Percentiles rank a stretch among this genome's conserved stretches.
Conservation (phyloP, 2,797 vertebrate genomes). For the Cynodonichthys magdalenae region DNA sequence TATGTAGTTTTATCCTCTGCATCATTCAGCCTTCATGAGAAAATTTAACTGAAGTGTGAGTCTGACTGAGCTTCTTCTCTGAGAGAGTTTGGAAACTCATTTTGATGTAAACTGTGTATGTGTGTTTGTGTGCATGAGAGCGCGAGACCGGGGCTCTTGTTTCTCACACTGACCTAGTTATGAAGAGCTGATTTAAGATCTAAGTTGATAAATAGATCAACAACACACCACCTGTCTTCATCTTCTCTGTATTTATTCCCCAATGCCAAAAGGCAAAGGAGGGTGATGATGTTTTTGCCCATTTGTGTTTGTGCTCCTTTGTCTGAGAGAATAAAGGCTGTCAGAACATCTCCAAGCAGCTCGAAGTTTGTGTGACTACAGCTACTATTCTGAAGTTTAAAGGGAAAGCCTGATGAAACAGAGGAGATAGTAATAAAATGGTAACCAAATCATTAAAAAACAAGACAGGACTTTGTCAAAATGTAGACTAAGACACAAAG, state of each 20-base stretch:
- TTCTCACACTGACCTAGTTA: slow-evolving; percentile 69
- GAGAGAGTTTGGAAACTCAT: slow-evolving; percentile 23
- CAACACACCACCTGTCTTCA: slow-evolving; percentile 19
- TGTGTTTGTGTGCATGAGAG: slow-evolving; percentile 16
- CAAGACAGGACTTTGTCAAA: too few species aligned
- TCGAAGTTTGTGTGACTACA: too few species aligned
- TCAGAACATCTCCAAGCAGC: too few species aligned
- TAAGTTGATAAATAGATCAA: slow-evolving; percentile 48
- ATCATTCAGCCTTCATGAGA: slow-evolving; percentile 3
- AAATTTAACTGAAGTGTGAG: slow-evolving; percentile 8
- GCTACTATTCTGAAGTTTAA: too few species aligned
- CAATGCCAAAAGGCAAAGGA: too few species aligned
- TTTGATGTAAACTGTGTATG: slow-evolving; percentile 22
- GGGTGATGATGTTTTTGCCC: too few species aligned
- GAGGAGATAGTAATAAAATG: too few species aligned
- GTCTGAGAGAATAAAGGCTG: too few species aligned
- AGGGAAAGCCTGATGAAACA: too few species aligned
- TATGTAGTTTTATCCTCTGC: not conserved
- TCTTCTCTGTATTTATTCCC: slow-evolving; percentile 11
- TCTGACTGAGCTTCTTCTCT: slow-evolving; percentile 16
- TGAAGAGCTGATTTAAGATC: slow-evolving; percentile 54
- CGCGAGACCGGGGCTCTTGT: slow-evolving; percentile 49
- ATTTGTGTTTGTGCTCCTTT: too few species aligned
- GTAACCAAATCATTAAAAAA: too few species aligned
- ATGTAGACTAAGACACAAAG: too few species aligned